Base-by-base conservation (phyloP, 2,888 invertebrate genomes). In the Rhyacophila evoluta region DNA sequence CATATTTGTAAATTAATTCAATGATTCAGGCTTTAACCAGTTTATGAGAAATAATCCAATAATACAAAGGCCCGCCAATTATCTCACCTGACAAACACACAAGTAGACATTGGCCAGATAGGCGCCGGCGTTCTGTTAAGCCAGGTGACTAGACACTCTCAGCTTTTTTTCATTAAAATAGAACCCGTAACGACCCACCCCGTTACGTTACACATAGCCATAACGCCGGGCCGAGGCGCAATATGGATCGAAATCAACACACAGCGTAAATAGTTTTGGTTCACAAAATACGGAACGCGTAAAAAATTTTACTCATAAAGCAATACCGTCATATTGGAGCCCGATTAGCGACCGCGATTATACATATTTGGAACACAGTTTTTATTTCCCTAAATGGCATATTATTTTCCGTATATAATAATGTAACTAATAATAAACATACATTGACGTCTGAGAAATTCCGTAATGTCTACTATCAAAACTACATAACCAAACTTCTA, bases 161-260 rank as follows among this genome's bases (percentile, higher is more conserved):
- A 10, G 55, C 55, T 55, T 55, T 55, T 41, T 55, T 55, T 55
- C 55, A 55, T 55, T 55, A 55, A 55, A 25, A 55, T 55, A 55
- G 55, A 55, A 19, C 25, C 55, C 55, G 55, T 55, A 55, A 55
- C 55, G 55, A 55, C 10, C 55, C 55, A 10, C 15, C 3, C 25
- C 8, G 6, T 33, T 33, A 33, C 29, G 6, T 33, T 33, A 33
- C 29, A 33, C 6, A 33, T 2, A 33, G 29, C 29, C 55, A 55
- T 55, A 55, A 19, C 25, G 55, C 55, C 25, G 10, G 10, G 55
- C 55, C 25, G 10, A n/a, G 19, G 15, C 55, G 25, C 25, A 55
- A 19, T 55, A 25, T 55, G 55, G 19, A 19, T 19, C 55, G 55
- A 19, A 8, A 55, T 55, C 25, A 8, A 25, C 55, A 25, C 6